Percentiles rank a stretch among this genome's conserved stretches.
These are phyloP conservation scores for Drosophila nikananu DNA, from an alignment of 1,140 invertebrate species.

Conservation along the genomic window DNA sequence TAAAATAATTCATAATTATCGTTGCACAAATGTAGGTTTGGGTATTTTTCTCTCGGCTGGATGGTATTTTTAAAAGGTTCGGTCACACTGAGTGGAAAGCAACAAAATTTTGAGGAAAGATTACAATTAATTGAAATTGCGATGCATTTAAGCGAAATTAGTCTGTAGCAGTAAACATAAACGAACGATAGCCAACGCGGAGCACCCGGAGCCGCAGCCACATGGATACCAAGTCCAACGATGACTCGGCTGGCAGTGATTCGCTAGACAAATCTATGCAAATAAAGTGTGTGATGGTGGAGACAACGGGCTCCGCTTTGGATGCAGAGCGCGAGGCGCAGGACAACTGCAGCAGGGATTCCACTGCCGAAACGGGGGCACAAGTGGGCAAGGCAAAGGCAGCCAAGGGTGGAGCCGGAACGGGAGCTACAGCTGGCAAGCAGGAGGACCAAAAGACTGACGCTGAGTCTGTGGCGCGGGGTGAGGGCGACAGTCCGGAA, in stretches of 20 bases:
- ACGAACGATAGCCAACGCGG: constrained; percentile 14
- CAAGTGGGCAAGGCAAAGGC: constrained; percentile 17
- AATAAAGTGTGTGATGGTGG: constrained; percentile 78
- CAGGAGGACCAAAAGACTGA: constrained; percentile 51
- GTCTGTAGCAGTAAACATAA: constrained; percentile 23
- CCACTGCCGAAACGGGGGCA: constrained; percentile 37
- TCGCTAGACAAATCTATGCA: constrained; percentile 82
- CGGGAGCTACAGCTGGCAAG: constrained; percentile 14
- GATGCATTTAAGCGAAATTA: constrained; percentile 39
- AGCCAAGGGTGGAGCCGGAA: constrained; percentile 5
- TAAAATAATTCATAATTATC: too few species aligned
- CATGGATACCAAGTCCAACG: constrained; percentile 79
- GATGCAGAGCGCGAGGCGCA: constrained; percentile 29
- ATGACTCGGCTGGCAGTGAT: constrained; percentile 75
- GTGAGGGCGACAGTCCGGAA: constrained; percentile 35
- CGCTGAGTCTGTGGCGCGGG: constrained; percentile 20
- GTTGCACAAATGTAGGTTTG: neutral
- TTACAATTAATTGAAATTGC: constrained; percentile 43
- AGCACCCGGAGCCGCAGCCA: constrained; percentile 21
- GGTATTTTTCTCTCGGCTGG: neutral
- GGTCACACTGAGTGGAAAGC: constrained; percentile 24
- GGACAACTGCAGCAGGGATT: constrained; percentile 64
- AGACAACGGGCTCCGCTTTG: constrained; percentile 40
- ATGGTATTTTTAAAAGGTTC: constrained; percentile 1
- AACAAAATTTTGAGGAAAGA: constrained; percentile 38